These are phyloP conservation scores for Mythimna pallens DNA, from an alignment of 2,888 invertebrate species.

Conservation along the genomic window DNA sequence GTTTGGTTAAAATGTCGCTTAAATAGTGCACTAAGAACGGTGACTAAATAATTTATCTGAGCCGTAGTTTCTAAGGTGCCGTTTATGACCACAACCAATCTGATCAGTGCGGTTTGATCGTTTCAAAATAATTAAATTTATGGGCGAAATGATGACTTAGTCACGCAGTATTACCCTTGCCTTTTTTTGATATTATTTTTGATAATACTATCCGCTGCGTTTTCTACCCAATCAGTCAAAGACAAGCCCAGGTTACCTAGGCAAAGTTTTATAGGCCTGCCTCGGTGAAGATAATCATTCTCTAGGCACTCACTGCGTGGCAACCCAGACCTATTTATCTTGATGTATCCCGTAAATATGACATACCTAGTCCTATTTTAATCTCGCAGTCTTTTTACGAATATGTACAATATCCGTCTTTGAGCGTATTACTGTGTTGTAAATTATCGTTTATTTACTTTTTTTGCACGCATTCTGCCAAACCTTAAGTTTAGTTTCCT, in stretches of 20 bases:
- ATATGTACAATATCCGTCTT: no score
- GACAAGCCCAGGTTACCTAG: background rate
- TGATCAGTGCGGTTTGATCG: background rate
- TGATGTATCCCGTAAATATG: background rate
- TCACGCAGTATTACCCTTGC: no score
- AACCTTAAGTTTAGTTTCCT: no score
- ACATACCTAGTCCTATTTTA: background rate
- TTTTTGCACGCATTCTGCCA: no score
- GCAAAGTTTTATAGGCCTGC: background rate
- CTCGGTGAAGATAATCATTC: background rate
- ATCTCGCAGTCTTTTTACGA: no score
- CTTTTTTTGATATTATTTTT: background rate
- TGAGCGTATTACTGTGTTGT: no score
- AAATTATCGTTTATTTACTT: no score
- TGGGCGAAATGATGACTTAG: background rate
- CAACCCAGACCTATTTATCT: no score
- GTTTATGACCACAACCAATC: conserved; percentile 30
- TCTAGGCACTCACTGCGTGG: background rate
- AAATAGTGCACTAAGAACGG: conserved; percentile 17
- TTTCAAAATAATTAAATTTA: conserved; percentile 8
- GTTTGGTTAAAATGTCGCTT: conserved; percentile 15
- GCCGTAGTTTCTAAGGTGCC: conserved; percentile 4
- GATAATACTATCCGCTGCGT: background rate
- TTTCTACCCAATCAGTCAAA: background rate
- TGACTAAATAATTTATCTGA: conserved; percentile 31